Evolutionary conservation across 2,797 vertebrate species (phyloP), one percentile per base, ranked within the genome.

Genomic region (Thaleichthys pacificus): DNA sequence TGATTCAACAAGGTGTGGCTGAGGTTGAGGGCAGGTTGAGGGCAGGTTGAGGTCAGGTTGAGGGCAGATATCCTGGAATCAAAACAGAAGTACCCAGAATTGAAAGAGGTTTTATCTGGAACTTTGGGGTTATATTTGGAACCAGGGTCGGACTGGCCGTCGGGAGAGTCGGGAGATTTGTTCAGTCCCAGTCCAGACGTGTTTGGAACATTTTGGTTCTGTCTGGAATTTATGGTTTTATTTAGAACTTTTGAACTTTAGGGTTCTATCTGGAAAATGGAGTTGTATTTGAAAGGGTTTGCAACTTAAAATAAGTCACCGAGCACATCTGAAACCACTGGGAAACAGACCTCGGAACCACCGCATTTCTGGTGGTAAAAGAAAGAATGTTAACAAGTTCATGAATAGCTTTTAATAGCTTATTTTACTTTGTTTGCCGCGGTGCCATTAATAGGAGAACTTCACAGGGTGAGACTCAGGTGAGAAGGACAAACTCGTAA

Each of bases 281-380:
- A 47, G 42, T 47, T 47, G 42, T 8, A 47, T 47, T 47, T 47
- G 42, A 2, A 47, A 47, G 42, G 6, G n/a, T 28, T 61, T 47
- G 9, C 42, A 47, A 47, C 22, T 51, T 17, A 17, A 66, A 12
- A 22, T 15, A 64, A n/a, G 21, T 67, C 38, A 22, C 15, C 19
- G 63, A 28, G 30, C 77, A 85, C 87, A 88, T 85, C 84, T 86
- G 81, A 87, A 83, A 84, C 79, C 75, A 82, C 82, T 86, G 78
- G 79, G 80, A 78, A 38, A 47, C 77, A 71, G 66, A 79, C 71
- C 64, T 61, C 67, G 49, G 49, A 73, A 77, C 54, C n/a, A 64
- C 72, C 69, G 66, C 71, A 76, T 75, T 73, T 71, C 51, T 67
- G 61, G 82, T 75, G 54, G 72, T 71, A 74, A 87, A 81, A 73